These are phyloP conservation scores for Gobio gobio DNA, from an alignment of 2,113 vertebrate genomes.

Conservation along the genomic window DNA sequence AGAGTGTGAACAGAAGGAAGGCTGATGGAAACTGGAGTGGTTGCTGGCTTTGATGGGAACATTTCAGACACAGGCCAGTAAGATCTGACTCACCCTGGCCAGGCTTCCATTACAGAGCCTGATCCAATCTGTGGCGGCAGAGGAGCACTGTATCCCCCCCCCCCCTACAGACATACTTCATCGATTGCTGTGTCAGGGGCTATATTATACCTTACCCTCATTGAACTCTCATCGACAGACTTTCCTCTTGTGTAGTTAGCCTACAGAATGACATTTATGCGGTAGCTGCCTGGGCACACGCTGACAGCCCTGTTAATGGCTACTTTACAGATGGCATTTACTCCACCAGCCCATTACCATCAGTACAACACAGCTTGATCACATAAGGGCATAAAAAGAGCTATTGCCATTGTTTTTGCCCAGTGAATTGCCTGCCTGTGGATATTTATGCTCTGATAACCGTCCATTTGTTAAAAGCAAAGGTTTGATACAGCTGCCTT, in stretches of 20 bases:
- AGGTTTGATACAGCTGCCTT: slow-evolving; percentile 38
- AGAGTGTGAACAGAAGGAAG: slow-evolving; percentile 8
- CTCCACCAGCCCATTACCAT: slow-evolving; percentile 66
- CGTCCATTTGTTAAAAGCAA: slow-evolving; percentile 48
- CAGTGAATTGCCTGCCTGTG: slow-evolving; percentile 47
- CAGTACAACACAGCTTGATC: slow-evolving; percentile 68
- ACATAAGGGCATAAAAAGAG: slow-evolving; percentile 53
- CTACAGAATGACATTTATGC: slow-evolving; percentile 72
- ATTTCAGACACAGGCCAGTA: slow-evolving; percentile 50
- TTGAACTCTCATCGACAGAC: slow-evolving; percentile 56
- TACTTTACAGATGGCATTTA: slow-evolving; percentile 73
- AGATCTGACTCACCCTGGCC: slow-evolving; percentile 61
- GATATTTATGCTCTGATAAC: slow-evolving; percentile 50
- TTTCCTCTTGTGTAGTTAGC: slow-evolving; percentile 58
- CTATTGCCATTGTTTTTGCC: slow-evolving; percentile 55
- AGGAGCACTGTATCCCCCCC: slow-evolving; percentile 63
- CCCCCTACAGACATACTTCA: slow-evolving; percentile 65
- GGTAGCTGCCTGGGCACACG: slow-evolving; percentile 52
- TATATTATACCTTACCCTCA: slow-evolving; percentile 68
- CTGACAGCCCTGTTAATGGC: slow-evolving; percentile 69
- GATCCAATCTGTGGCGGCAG: slow-evolving; percentile 54
- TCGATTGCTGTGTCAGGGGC: slow-evolving; percentile 74
- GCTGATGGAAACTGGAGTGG: slow-evolving; percentile 30
- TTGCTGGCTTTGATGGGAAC: slow-evolving; percentile 27
- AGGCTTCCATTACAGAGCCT: slow-evolving; percentile 62